Evolutionary conservation across 2,797 vertebrate genomes (phyloP), one percentile per base, ranked within the genome.

Genomic region (Silurus aristotelis): DNA sequence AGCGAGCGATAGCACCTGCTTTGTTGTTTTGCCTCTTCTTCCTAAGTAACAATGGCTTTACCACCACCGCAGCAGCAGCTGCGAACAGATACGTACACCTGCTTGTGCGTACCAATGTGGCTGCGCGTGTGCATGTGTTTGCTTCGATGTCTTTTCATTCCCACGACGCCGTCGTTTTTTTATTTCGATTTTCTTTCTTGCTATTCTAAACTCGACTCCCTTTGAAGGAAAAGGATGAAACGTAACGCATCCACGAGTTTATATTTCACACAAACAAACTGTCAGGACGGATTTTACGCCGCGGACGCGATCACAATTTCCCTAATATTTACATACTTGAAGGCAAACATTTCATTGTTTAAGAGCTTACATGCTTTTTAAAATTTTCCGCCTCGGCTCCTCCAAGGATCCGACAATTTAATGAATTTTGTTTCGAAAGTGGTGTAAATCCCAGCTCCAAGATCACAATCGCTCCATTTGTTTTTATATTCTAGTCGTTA

Each of bases 151-250:
- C 61, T 84, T 80, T 89, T 87, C 84, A 84, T 87, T 76, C 82
- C 71, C 70, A 83, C 83, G 60, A 76, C 84, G 79, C 15, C 3
- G 10, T 19, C 15, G 6, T 60, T 38, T 46, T 63, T 46, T 80
- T 84, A 84, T 82, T 86, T 83, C 66, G 83, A 60, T 63, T 64
- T 84, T 80, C 85, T 87, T 86, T 87, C 84, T 79, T 7, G 58
- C 61, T 66, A 80, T 52, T 80, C 86, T 89, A 88, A 87, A 86
- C 67, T 87, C 80, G 66, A 85, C 81, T 88, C 67, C 58, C 89
- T 90, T 90, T 92, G 89, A 90, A 90, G 89, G 87, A 85, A 38
- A 80, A 46, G 87, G 88, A 92, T 88, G 86, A 90, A 87, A 89
- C 90, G 80, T 80, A 87, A 83, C 84, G 88, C 85, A 87, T 87